These are phyloP conservation scores for Phorcus lineatus DNA, from an alignment of 2,888 invertebrate species.

Conservation along the genomic window DNA sequence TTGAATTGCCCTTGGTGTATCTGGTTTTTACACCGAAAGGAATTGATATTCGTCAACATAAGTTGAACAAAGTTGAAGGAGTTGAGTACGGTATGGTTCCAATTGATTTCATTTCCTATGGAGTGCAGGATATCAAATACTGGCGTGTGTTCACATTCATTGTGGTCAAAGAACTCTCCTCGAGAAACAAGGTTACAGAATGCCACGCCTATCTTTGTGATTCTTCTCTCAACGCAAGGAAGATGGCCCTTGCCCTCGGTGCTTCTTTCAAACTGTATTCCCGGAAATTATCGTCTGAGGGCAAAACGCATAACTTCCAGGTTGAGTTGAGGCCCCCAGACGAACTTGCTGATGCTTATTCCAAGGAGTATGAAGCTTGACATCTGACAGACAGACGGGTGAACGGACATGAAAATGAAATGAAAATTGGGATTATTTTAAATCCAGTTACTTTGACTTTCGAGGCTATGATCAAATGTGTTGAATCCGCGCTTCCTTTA, in stretches of 20 bases:
- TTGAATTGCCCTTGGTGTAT: conserved; percentile 71
- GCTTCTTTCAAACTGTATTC: conserved; percentile 64
- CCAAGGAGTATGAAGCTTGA: conserved; percentile 55
- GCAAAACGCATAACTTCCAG: conserved; percentile 62
- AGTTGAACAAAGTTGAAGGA: conserved; percentile 58
- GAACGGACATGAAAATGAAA: not conserved
- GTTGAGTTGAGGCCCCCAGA: conserved; percentile 67
- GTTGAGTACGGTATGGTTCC: conserved; percentile 63
- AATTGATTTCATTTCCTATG: conserved; percentile 74
- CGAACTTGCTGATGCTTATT: conserved; percentile 56
- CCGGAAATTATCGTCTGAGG: conserved; percentile 57
- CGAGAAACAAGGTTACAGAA: conserved; percentile 63
- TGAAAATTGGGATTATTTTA: no score
- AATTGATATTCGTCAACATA: conserved; percentile 66
- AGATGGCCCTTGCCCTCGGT: conserved; percentile 66
- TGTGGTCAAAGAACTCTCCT: conserved; percentile 71
- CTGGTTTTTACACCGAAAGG: conserved; percentile 69
- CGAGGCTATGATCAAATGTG: no score
- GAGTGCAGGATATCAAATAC: conserved; percentile 73
- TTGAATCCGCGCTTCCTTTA: no score
- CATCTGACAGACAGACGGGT: not conserved
- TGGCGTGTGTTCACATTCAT: conserved; percentile 73
- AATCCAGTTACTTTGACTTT: no score
- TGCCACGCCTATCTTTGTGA: conserved; percentile 73
- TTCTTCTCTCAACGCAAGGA: conserved; percentile 62